Base-by-base conservation (phyloP, 2,888 invertebrate species). In the Polydrusus cervinus region DNA sequence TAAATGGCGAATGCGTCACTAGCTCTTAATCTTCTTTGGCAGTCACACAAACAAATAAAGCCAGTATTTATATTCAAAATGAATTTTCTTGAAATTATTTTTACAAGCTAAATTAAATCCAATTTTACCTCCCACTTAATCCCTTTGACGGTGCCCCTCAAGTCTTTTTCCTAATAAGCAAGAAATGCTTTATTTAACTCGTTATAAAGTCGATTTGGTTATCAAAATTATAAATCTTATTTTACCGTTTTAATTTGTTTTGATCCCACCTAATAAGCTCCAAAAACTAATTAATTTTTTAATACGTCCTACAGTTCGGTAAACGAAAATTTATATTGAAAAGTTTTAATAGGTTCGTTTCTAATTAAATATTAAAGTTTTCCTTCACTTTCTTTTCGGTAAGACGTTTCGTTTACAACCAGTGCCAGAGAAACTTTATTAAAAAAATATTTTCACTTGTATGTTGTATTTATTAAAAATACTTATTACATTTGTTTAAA, bases 251-350 rank as follows among this genome's bases (percentile, higher is more conserved):
- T 69, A 76, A 76, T 73, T 76, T 76, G 69, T 65, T 49, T 65
- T 49, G 65, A 69, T 69, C 73, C 76, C 73, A 76, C 70, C 76
- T 77, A 77, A 77, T 72, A 72, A 75, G 68, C 71, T 75, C 62
- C 60, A 72, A 68, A 77, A 77, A 77, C 71, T 74, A 75, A 77
- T 77, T 77, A 77, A 77, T 77, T 75, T 77, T 77, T 77, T 77
- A 72, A 68, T 66, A 53, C 65, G 67, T 20, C 61, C 70, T 61
- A 45, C 34, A 53, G 49, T 38, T 62, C 60, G 61, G 64, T 53
- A 67, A 77, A 67, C 65, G 74, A 71, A 74, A 67, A 74, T 77
- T 71, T 77, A 53, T 43, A 53, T 43, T 40, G 49, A 75, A 77
- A 77, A 74, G 70, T 77, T 73, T 74, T 70, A 77, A 74, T 67